Conservation (phyloP, 1,140 invertebrate genomes). For the Odontomachus brunneus region DNA sequence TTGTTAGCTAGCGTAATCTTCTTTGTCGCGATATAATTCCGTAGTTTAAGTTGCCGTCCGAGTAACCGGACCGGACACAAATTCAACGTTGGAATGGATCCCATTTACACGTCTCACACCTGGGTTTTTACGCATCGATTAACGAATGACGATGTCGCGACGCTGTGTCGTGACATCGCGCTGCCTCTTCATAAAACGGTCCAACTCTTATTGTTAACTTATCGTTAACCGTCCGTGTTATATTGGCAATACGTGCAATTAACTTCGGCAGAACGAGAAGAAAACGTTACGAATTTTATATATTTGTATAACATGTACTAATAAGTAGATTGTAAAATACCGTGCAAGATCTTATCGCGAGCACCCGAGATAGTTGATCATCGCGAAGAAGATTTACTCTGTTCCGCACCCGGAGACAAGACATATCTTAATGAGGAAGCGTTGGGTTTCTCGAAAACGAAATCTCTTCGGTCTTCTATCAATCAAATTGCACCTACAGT, state of each 20-base stretch:
- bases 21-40: slow-evolving; percentile 36
- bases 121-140: slow-evolving; percentile 2
- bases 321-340: slow-evolving; percentile 26
- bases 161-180: not conserved
- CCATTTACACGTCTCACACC: not conserved
- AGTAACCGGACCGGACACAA: slow-evolving; percentile 20
- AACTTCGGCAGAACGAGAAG: slow-evolving; percentile 10
- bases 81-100: slow-evolving; percentile 1
- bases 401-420: not conserved
- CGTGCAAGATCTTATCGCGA: not conserved
- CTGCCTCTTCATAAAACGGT: not conserved
- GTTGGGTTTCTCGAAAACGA: not conserved
- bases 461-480: not conserved
- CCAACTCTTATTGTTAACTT: slow-evolving; percentile 21
- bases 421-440: slow-evolving; percentile 22
- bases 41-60: slow-evolving; percentile 31
- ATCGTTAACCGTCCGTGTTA: slow-evolving; percentile 23
- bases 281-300: slow-evolving; percentile 43
- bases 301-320: slow-evolving; percentile 21
- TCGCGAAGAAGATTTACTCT: not conserved
- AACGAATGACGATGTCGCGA: not conserved
- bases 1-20: slow-evolving; percentile 37
- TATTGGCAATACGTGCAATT: slow-evolving; percentile 19
- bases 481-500: not conserved
- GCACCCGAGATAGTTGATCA: not conserved